Conservation (phyloP, 2,888 invertebrate genomes). For the Nomada fabriciana region DNA sequence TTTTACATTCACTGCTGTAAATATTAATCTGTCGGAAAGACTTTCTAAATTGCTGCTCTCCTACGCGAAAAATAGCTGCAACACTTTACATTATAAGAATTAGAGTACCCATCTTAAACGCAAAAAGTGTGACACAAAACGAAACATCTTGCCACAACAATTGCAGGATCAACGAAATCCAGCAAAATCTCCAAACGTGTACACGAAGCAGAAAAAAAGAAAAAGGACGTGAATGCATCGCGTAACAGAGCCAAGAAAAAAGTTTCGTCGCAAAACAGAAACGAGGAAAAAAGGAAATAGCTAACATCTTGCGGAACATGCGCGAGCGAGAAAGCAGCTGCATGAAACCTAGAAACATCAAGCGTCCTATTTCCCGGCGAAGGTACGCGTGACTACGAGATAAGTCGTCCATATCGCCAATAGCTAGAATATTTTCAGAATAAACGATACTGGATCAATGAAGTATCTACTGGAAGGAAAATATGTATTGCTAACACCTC, state of each 20-base stretch:
- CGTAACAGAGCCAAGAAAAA: constrained; percentile 2
- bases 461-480: too few relatives aligned
- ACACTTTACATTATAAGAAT: not conserved
- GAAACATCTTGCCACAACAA: not conserved
- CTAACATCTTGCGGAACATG: constrained; percentile 12
- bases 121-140: not conserved
- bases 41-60: too few relatives aligned
- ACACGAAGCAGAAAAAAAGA: not conserved
- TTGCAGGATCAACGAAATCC: not conserved
- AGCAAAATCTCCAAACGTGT: not conserved
- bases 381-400: not conserved
- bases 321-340: not conserved
- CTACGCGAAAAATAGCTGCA: too few relatives aligned
- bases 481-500: too few relatives aligned
- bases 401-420: not conserved
- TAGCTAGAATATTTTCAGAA: not conserved
- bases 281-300: constrained; percentile 5
- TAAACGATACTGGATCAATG: too few relatives aligned
- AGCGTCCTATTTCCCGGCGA: constrained; percentile 11
- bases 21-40: too few relatives aligned
- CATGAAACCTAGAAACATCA: not conserved
- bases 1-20: too few relatives aligned
- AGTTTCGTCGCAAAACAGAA: not conserved
- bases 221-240: not conserved
- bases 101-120: not conserved